Evolutionary conservation across 2,797 vertebrate genomes (phyloP).

Genomic region (Periparus ater): DNA sequence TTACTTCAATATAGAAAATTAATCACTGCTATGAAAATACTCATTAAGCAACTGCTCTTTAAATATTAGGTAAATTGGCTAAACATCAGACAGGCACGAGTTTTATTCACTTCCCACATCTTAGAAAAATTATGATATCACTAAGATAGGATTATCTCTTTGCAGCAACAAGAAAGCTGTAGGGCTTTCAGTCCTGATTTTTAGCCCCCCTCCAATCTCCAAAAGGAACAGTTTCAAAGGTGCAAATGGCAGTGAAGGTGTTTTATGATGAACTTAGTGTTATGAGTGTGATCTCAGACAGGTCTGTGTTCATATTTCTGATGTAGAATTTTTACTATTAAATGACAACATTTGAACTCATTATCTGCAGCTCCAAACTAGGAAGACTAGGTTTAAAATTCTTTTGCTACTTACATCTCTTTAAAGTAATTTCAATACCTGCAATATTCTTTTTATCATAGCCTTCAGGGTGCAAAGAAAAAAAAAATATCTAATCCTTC

Average conservation of each 20-base stretch:
- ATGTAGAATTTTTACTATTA: background rate
- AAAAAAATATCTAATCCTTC: background rate
- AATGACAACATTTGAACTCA: background rate
- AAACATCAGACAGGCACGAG: background rate
- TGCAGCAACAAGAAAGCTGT: background rate
- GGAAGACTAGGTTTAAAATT: background rate
- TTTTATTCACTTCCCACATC: background rate
- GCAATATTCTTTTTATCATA: background rate
- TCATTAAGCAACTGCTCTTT: background rate
- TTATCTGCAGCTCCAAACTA: background rate
- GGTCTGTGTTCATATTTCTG: background rate
- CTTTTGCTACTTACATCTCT: background rate
- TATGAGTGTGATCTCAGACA: background rate
- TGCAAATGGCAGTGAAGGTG: background rate
- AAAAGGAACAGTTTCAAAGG: background rate
- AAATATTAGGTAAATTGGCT: background rate
- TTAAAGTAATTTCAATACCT: background rate
- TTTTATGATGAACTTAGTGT: background rate
- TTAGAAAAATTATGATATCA: background rate
- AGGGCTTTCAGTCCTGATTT: background rate
- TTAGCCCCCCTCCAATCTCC: background rate
- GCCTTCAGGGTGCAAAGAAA: background rate
- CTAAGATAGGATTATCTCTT: background rate
- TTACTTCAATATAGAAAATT: background rate
- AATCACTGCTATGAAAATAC: background rate